Base-by-base conservation (phyloP, 53 echinoderm and acorn worm species). In the Crossaster papposus region DNA sequence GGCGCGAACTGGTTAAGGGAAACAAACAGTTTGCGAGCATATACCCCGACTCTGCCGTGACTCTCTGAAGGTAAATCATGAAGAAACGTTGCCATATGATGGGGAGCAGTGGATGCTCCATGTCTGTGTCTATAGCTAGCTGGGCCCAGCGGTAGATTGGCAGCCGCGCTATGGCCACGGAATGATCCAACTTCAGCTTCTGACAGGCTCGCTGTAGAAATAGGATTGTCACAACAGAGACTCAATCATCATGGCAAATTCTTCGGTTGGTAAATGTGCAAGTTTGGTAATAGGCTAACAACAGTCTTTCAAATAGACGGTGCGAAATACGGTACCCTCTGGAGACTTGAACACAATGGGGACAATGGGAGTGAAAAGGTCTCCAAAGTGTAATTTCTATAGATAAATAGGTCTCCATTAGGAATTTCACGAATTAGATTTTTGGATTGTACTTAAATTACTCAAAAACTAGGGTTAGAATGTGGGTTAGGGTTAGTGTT, bases 51-150 rank as follows among this genome's bases (percentile, higher is more conserved):
- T 81, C 79, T 30, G 91, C 62, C 1, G 86, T 78, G 50, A 79
- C 84, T 84, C 97, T 90, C 91, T 95, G 93, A 52, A 97, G 86
- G 84, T 95, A 97, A 14, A 89, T 33, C 51, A 87, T 86, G 79
- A 97, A 97, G 93, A 97, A 97, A 79, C 89, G 91, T 73, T 97
- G 97, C 95, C 95, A 97, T 17, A 97, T 81, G 15, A 95, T 76
- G 4, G 97, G 95, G 31, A 97, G 85, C 15, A 97, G 78, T 13
- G 95, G 97, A 85, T 97, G 97, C 34, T 90, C 77, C 11, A 95
- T 92, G 36, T 92, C 91, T 0, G 94, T 94, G 15, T 97, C 97
- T 55, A 97, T 82, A 31, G 94, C 95, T 31, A 94, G 92, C 83
- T 93, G 95, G 68, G 93, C 93, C 97, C 97, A 97, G 35, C 94